phyloP scores from a whole-genome alignment of 2,113 vertebrate genomes.

The Psettodes erumei region DNA sequence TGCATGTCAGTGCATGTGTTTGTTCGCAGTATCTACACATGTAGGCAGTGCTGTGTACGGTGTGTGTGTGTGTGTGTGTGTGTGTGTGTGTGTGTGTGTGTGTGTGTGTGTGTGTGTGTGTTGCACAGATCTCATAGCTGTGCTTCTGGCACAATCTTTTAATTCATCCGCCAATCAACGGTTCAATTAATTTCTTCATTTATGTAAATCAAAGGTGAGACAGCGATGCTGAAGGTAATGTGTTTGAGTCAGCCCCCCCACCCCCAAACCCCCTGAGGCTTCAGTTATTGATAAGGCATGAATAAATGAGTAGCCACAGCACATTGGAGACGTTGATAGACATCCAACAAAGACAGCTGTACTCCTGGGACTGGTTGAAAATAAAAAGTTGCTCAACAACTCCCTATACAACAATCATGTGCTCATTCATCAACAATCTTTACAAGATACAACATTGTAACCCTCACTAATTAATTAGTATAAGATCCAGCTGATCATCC shows the following conservation, averaged over 20 bases:
- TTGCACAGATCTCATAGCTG: slow-evolving; percentile 39
- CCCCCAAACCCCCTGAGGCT: slow-evolving; percentile 7
- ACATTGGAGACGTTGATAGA: slow-evolving; percentile 37
- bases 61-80: slow-evolving; percentile 4
- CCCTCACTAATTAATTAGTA: slow-evolving; percentile 1
- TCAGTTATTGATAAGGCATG: slow-evolving; percentile 65
- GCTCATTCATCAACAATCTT: slow-evolving; percentile 12
- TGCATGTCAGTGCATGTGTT: slow-evolving; percentile 8
- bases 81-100: slow-evolving; percentile 11
- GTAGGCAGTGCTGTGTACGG: slow-evolving; percentile 19
- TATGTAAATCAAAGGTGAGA: slow-evolving; percentile 54
- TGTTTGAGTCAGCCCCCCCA: slow-evolving; percentile 26
- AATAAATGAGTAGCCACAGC: slow-evolving; percentile 49
- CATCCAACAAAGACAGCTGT: slow-evolving; percentile 30
- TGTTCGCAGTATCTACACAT: slow-evolving; percentile 29
- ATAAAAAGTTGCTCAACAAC: slow-evolving; percentile 36
- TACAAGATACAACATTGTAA: not conserved
- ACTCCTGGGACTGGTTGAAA: slow-evolving; percentile 41
- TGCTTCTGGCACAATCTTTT: slow-evolving; percentile 45
- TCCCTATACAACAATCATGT: slow-evolving; percentile 6
- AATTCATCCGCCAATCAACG: slow-evolving; percentile 52
- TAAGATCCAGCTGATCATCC: not conserved
- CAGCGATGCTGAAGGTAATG: slow-evolving; percentile 33
- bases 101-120: slow-evolving; percentile 7
- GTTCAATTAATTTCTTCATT: slow-evolving; percentile 47